These are phyloP conservation scores for Myotis planiceps DNA, from an alignment of 2,797 vertebrate species.

Conservation along the genomic window DNA sequence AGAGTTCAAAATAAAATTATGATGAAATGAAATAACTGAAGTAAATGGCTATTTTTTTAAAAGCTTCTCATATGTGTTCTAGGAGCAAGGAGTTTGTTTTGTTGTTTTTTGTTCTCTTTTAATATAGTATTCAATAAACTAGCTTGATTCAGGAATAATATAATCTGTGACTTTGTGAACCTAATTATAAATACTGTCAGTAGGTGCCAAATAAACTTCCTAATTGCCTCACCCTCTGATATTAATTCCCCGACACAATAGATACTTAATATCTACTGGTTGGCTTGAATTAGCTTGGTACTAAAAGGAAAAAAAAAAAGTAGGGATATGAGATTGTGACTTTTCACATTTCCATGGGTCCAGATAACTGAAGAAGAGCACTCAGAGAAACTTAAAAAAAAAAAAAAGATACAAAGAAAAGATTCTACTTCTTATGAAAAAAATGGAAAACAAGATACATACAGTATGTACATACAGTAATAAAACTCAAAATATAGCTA, in stretches of 20 bases:
- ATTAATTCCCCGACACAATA: neutral
- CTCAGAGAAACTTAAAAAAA: neutral
- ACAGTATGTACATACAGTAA: neutral
- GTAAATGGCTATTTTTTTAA: neutral
- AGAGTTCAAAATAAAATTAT: constrained; percentile 44
- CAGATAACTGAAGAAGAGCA: neutral
- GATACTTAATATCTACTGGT: neutral
- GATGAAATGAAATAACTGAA: constrained; percentile 19
- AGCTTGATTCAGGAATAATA: neutral
- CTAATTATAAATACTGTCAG: neutral
- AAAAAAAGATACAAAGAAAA: neutral
- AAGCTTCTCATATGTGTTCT: neutral
- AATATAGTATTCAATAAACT: neutral
- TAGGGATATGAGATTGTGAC: neutral
- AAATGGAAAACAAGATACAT: neutral
- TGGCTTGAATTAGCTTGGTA: neutral
- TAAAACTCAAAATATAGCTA: neutral
- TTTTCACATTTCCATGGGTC: neutral
- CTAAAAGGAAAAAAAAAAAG: neutral
- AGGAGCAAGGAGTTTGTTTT: constrained; percentile 12
- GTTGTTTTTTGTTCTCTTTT: constrained; percentile 16
- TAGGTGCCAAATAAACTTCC: neutral
- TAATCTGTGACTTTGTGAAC: neutral
- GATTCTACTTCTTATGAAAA: neutral
- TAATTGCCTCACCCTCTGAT: neutral